Percentiles rank a stretch among this genome's conserved stretches.
phyloP scores from a whole-genome alignment of 2,797 vertebrate species.

The Coranthus polyacanthus region DNA sequence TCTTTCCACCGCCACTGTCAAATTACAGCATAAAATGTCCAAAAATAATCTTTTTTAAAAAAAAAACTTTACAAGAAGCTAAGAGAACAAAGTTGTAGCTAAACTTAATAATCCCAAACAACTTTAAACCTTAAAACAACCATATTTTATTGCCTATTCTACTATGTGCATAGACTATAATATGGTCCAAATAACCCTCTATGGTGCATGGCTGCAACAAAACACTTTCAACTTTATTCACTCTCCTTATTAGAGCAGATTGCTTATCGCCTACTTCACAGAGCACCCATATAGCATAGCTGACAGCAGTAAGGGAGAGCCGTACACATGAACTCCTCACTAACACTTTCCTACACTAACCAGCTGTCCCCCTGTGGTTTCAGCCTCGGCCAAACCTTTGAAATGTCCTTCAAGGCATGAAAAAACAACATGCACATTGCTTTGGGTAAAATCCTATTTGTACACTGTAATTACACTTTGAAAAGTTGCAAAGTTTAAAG shows the following conservation, averaged over 20 bases:
- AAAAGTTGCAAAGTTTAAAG: conserved; percentile 84
- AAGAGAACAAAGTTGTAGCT: conserved; percentile 27
- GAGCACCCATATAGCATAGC: conserved; percentile 70
- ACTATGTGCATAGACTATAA: conserved; percentile 30
- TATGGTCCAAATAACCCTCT: conserved; percentile 54
- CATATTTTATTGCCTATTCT: conserved; percentile 32
- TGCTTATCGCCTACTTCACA: conserved; percentile 77
- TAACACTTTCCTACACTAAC: conserved; percentile 81
- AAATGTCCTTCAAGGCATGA: conserved; percentile 84
- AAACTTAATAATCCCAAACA: conserved; percentile 27
- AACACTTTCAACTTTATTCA: conserved; percentile 78
- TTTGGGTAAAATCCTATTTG: conserved; percentile 85
- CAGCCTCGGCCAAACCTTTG: conserved; percentile 81
- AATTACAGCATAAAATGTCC: neutral
- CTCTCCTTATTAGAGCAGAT: conserved; percentile 80
- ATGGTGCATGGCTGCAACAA: conserved; percentile 56
- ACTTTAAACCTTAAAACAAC: conserved; percentile 34
- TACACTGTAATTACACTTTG: conserved; percentile 83
- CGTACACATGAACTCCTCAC: conserved; percentile 78
- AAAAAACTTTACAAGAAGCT: conserved; percentile 10
- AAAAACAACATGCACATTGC: conserved; percentile 78
- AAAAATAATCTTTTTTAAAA: neutral
- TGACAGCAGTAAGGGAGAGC: conserved; percentile 78
- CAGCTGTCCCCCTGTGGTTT: conserved; percentile 83
- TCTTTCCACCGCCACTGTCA: neutral